Evolutionary conservation across 2,113 vertebrate genomes (phyloP), one percentile per base, ranked within the genome.

Genomic region (Pachycephala philippinensis): DNA sequence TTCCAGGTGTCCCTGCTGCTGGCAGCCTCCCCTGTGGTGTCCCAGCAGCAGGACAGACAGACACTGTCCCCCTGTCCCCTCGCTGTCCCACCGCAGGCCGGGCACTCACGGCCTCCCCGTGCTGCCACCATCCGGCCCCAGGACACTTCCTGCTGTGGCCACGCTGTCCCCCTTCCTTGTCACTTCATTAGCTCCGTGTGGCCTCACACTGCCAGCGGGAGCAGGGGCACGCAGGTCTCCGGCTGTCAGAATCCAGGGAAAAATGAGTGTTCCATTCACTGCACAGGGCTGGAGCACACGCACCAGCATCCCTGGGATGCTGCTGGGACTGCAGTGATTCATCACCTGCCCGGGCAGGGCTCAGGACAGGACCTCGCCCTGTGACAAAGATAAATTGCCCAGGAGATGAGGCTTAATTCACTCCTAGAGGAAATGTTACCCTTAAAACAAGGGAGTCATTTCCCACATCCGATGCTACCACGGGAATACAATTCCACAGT

Each of bases 31-130:
- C 57, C 49, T 60, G 56, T 27, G 0, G 0, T 28, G 65, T n/a
- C 4, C 1, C 59, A 90, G 82, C 39, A 63, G 5, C 2, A 91
- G 56, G 24, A 75, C 13, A 92, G 92, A 22, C 11, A 7, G n/a
- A n/a, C n/a, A 9, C 39, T 9, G 9, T 12, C 49, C 87, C 9
- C 5, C 27, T 2, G 13, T 44, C 45, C 83, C 11, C 4, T 49
- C 19, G 5, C 63, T 49, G 66, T 26, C 10, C 4, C 21, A 0
- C 33, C 2, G 0, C 13, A 24, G 60, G 10, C 27, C 57, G 52
- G 49, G n/a, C 64, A 61, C 42, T 54, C 28, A 44, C 7, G 17
- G 69, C 61, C 30, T 56, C 76, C 71, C 60, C 0, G 0, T 7
- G 82, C 52, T 61, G 83, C 24, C 39, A 84, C 64, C 80, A 10